Base-by-base conservation (phyloP, 2,797 vertebrate genomes). In the Myotis findleyi region DNA sequence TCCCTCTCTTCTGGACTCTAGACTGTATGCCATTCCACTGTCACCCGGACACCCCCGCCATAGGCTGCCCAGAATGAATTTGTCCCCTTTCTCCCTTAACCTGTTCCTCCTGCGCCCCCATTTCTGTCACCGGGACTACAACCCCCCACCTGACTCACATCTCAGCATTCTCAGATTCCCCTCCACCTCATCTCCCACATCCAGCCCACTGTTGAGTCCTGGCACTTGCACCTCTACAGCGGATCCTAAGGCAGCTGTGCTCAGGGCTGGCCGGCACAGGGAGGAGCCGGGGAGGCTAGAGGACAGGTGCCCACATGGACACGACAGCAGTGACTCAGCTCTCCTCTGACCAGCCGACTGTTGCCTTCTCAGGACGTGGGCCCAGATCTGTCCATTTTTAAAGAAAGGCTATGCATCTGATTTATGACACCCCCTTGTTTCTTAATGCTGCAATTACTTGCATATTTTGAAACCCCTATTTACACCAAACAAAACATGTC, bases 341-440 rank as follows among this genome's bases (percentile, higher is more conserved):
- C 18, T 38, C 69, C 62, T n/a, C 38, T 41, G 55, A 12, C 64
- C 69, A 68, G 87, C n/a, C 23, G 10, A 13, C 41, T 49, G 12
- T 5, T 82, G 55, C 33, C 41, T n/a, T 69, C 30, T 14, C 7
- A 38, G 69, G 53, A 68, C 13, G 3, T 2, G 2, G 68, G 21
- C 66, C 81, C n/a, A 57, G 33, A 33, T 23, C 66, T 44, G 21
- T 6, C 21, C 7, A 6, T 44, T 87, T 69, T 57, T 47, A 87
- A 83, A 87, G 77, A 71, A 82, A 93, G 68, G 36, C 79, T 57
- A 49, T 33, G 71, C 18, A 71, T 90, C 64, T 83, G 75, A 75
- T 85, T 87, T 64, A 69, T 59, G 53, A 53, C 38, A 49, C 59
- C 59, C 41, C 30, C 93, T 91, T 36, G 23, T 94, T 73, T 95